phyloP scores from a whole-genome alignment of 2,113 vertebrate species.

The Daubentonia madagascariensis region DNA sequence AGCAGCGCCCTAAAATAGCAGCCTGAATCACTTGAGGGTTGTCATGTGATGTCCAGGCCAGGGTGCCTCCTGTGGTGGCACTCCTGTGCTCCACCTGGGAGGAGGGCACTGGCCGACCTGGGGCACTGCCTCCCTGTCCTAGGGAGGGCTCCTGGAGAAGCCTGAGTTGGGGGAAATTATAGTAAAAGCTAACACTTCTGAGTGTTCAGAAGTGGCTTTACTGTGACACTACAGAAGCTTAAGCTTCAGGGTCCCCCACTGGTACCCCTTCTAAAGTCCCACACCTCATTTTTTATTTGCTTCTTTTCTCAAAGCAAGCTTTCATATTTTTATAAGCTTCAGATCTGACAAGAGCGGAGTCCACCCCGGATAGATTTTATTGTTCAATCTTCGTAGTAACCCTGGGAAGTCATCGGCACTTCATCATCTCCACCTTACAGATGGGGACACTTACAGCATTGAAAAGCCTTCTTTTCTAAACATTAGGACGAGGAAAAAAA shows the following conservation, averaged over 20 bases:
- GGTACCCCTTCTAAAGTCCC: not conserved
- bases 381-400: not conserved
- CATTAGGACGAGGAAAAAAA: no score
- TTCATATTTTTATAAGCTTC: not conserved
- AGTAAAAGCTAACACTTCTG: not conserved
- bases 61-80: not conserved
- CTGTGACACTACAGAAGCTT: not conserved
- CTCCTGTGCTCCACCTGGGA: not conserved
- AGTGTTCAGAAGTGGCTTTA: not conserved
- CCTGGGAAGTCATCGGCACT: not conserved
- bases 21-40: not conserved
- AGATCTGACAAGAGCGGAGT: not conserved
- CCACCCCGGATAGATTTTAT: not conserved
- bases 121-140: not conserved
- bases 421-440: not conserved
- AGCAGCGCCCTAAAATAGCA: not conserved
- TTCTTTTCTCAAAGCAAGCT: not conserved
- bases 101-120: not conserved
- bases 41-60: not conserved
- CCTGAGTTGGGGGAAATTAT: not conserved
- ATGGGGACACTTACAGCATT: not conserved
- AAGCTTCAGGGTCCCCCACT: not conserved
- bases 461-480: not conserved
- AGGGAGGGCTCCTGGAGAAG: not conserved
- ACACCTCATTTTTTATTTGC: not conserved